phyloP scores from a whole-genome alignment of 1,140 invertebrate species.

The Phthorimaea operculella region DNA sequence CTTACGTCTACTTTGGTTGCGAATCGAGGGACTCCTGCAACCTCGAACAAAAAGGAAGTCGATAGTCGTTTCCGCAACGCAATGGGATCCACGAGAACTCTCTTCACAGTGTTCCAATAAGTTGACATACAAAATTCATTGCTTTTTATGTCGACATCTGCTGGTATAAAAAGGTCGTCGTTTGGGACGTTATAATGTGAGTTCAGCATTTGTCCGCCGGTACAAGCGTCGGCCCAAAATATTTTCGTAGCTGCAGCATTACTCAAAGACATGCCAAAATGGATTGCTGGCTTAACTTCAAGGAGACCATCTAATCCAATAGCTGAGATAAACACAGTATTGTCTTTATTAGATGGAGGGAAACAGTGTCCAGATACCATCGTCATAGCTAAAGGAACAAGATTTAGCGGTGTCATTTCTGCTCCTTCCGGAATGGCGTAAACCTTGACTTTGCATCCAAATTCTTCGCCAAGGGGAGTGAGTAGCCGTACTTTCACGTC shows the following conservation, averaged over 20 bases:
- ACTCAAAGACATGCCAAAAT: conserved; percentile 51
- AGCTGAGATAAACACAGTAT: conserved; percentile 40
- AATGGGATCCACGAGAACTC: conserved; percentile 39
- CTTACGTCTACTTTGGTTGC: conserved; percentile 46
- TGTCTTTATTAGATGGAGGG: conserved; percentile 35
- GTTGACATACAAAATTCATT: conserved; percentile 31
- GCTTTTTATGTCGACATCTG: conserved; percentile 24
- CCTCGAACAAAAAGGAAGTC: conserved; percentile 38
- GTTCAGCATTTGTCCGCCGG: conserved; percentile 33
- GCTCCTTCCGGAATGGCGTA: conserved; percentile 7
- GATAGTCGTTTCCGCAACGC: conserved; percentile 29
- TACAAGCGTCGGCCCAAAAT: conserved; percentile 41
- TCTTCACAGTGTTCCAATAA: conserved; percentile 53
- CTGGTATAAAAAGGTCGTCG: conserved; percentile 42
- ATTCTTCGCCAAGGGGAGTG: conserved; percentile 22
- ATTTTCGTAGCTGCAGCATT: conserved; percentile 28
- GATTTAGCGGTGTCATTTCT: neutral
- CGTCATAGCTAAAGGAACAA: conserved; percentile 38
- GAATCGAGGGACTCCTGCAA: conserved; percentile 45
- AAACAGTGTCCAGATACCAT: conserved; percentile 52
- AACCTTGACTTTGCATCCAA: conserved; percentile 28
- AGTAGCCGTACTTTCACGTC: conserved; percentile 25
- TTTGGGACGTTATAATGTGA: conserved; percentile 30
- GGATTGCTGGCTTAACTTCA: conserved; percentile 19
- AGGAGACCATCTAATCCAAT: conserved; percentile 35